Conservation (phyloP, 2,797 vertebrate species). For the Apodemus agrarius region DNA sequence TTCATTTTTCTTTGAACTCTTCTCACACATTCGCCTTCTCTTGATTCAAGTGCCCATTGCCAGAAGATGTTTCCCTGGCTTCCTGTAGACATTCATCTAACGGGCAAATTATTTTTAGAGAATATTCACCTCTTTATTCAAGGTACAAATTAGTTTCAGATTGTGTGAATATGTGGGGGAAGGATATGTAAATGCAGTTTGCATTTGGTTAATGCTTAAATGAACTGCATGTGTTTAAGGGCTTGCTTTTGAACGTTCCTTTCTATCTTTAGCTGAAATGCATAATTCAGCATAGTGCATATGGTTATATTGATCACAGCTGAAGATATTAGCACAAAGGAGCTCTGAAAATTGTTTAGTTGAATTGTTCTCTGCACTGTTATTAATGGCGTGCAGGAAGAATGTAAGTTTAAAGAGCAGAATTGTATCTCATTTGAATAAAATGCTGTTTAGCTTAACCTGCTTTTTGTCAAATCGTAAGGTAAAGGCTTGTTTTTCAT, state of each 20-base stretch:
- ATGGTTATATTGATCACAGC: slow-evolving; percentile 83
- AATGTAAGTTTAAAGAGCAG: slow-evolving; percentile 78
- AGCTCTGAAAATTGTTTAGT: slow-evolving; percentile 84
- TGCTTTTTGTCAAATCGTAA: slow-evolving; percentile 78
- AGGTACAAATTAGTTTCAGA: slow-evolving; percentile 85
- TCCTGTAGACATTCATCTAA: slow-evolving; percentile 80
- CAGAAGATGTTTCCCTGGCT: slow-evolving; percentile 76
- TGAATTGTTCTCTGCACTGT: slow-evolving; percentile 80
- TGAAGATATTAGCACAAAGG: slow-evolving; percentile 82
- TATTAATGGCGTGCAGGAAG: slow-evolving; percentile 77
- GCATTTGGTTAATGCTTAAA: slow-evolving; percentile 84
- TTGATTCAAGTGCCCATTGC: slow-evolving; percentile 70
- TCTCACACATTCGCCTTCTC: slow-evolving; percentile 72
- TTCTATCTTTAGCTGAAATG: slow-evolving; percentile 85
- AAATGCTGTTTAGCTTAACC: slow-evolving; percentile 80
- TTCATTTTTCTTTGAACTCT: slow-evolving; percentile 75
- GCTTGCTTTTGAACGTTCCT: slow-evolving; percentile 81
- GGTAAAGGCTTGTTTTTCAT: slow-evolving; percentile 75
- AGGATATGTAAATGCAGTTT: slow-evolving; percentile 83
- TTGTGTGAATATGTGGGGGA: slow-evolving; percentile 78
- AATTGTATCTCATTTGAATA: slow-evolving; percentile 83
- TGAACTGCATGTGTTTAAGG: slow-evolving; percentile 84
- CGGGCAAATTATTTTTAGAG: slow-evolving; percentile 82
- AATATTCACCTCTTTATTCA: slow-evolving; percentile 84
- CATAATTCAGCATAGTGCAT: slow-evolving; percentile 77